Conservation (phyloP, 2,797 vertebrate genomes). For the Pteropus rufus region DNA sequence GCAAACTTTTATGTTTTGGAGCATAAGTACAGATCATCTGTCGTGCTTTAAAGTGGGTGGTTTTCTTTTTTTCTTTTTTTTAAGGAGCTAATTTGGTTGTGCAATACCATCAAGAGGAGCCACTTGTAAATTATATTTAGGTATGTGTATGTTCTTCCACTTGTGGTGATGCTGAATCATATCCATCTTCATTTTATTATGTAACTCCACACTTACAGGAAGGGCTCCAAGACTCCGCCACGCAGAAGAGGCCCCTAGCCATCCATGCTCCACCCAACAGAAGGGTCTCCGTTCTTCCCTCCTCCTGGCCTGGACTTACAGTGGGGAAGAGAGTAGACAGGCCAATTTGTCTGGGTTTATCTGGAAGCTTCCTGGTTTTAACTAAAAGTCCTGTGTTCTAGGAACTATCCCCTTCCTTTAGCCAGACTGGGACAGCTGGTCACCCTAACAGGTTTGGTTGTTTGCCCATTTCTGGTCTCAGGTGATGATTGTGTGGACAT, state of each 20-base stretch:
- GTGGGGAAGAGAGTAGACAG: not conserved
- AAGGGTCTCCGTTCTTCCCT: not conserved
- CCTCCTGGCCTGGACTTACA: not conserved
- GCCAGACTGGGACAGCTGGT: not conserved
- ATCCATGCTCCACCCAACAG: not conserved
- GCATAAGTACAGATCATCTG: constrained; percentile 65
- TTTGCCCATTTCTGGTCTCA: not conserved
- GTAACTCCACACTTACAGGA: constrained; percentile 27
- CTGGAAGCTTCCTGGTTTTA: not conserved
- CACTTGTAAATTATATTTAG: constrained; percentile 75
- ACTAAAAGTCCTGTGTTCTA: not conserved
- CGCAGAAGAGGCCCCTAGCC: not conserved
- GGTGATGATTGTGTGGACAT: not conserved
- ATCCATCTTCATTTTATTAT: constrained; percentile 43
- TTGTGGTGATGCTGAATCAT: constrained; percentile 46
- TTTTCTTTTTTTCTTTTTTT: not conserved
- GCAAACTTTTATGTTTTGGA: constrained; percentile 52
- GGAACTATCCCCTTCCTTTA: not conserved
- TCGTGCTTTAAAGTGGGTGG: constrained; percentile 65
- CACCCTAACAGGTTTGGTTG: not conserved
- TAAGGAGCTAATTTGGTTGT: constrained; percentile 68
- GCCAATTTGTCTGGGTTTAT: not conserved
- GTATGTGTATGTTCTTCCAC: constrained; percentile 61
- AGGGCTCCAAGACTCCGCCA: not conserved
- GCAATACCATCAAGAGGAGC: constrained; percentile 60